Evolutionary conservation across 2,113 vertebrate species (phyloP), one percentile per base, ranked within the genome.

Genomic region (Lasiurus borealis): DNA sequence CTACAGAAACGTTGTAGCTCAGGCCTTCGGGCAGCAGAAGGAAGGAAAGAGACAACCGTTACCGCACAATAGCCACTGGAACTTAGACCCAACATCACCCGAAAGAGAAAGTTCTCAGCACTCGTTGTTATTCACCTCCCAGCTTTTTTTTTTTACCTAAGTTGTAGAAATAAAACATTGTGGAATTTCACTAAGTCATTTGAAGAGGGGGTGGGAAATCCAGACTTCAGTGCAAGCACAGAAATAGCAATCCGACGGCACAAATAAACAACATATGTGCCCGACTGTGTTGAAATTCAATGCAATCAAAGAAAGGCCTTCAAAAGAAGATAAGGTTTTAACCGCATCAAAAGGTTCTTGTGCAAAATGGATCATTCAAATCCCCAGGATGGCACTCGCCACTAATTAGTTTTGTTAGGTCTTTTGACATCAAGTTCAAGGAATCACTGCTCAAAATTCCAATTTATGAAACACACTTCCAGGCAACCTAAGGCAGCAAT

Each of bases 1-100:
- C 99, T 98, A 99, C 98, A 75, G 99, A 99, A 98, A 99, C 98
- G 98, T 97, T 99, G 99, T 99, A 99, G 99, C 99, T 99, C 98
- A 99, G 99, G 98, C 99, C 99, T 99, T 98, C 98, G 97, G 96
- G 98, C 97, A 99, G 98, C 99, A 98, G 94, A 89, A 96, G 85
- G 95, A 98, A 98, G 98, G 97, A 98, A 97, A 98, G 98, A 98
- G 97, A 98, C 69, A 98, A 88, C 97, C 89, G 94, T 98, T 98
- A 98, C 97, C 98, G 94, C 84, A 98, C 87, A 97, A 96, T 81
- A 92, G 96, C 91, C 90, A 95, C 91, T 95, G 86, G 95, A 95
- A 94, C 59, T 87, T 71, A 97, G 90, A 96, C 0, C 97, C 88
- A 97, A 66, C 89, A 97, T 86, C 91, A 87, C 92, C 0, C 3